These are phyloP conservation scores for Parus major DNA, from an alignment of 2,113 vertebrate genomes.

Conservation along the genomic window DNA sequence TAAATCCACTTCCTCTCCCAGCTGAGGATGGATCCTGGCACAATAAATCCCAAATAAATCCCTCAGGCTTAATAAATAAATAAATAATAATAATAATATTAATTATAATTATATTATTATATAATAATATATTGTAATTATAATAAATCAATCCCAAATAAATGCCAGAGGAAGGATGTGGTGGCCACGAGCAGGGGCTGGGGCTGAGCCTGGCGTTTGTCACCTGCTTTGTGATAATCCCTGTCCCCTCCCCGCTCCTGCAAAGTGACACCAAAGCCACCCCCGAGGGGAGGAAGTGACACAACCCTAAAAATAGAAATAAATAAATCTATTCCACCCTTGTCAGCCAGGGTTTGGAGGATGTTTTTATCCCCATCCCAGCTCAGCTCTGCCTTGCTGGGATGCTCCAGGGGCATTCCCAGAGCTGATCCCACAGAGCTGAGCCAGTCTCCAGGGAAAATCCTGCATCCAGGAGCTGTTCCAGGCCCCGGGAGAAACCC, in stretches of 20 bases:
- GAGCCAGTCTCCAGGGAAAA: neutral
- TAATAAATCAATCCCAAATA: neutral
- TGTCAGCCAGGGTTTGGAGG: fast-evolving
- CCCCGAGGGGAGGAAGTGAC: neutral
- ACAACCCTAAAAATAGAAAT: neutral
- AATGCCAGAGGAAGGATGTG: neutral
- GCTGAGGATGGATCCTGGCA: neutral
- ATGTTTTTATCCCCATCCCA: neutral
- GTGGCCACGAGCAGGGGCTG: neutral
- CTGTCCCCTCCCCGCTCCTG: neutral
- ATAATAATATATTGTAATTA: neutral
- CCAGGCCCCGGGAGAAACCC: neutral
- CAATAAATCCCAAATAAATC: neutral
- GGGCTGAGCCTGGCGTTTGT: neutral
- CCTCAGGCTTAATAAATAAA: no score
- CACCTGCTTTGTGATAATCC: no score
- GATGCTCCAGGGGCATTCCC: neutral
- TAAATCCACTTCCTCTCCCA: slow-evolving; percentile 29
- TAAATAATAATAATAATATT: no score
- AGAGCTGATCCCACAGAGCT: neutral
- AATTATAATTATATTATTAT: no score
- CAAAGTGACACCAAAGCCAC: neutral
- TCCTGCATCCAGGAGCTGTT: fast-evolving
- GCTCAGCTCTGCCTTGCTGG: neutral
- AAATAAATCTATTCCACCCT: fast-evolving